Percentiles rank a stretch among this genome's conserved stretches.
Evolutionary conservation across 2,113 vertebrate genomes (phyloP).

Genomic region (Nycticryphes semicollaris): DNA sequence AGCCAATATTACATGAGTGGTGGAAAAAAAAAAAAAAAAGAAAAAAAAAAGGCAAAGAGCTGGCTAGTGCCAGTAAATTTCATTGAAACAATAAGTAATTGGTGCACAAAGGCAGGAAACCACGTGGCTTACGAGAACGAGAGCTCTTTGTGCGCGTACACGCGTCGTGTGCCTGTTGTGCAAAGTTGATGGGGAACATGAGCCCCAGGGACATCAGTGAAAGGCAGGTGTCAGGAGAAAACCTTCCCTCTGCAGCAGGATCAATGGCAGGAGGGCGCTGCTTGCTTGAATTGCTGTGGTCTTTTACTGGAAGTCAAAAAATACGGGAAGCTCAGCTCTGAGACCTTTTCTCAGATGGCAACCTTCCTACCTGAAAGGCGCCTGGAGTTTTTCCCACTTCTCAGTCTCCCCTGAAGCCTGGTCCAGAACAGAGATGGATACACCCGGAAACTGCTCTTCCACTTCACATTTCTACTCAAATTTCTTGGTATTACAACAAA

Average conservation of each 20-base stretch:
- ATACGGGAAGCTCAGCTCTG: neutral
- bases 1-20: neutral
- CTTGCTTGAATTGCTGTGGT: fast-evolving
- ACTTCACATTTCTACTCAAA: neutral
- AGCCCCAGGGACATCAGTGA: neutral
- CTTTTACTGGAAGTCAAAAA: neutral
- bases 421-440: neutral
- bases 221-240: neutral
- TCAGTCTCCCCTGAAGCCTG: neutral
- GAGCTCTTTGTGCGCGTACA: neutral
- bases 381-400: neutral
- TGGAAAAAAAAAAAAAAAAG: too few relatives aligned
- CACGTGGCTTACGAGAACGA: neutral
- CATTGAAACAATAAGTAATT: neutral
- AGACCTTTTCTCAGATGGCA: neutral
- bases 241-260: neutral
- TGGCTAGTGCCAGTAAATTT: neutral
- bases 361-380: neutral
- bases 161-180: neutral
- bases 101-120: conserved; percentile 27
- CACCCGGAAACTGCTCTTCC: neutral
- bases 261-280: neutral
- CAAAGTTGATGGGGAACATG: neutral
- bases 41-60: neutral
- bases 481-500: neutral